phyloP scores from a whole-genome alignment of 2,797 vertebrate species.

The Hoplostethus atlanticus region DNA sequence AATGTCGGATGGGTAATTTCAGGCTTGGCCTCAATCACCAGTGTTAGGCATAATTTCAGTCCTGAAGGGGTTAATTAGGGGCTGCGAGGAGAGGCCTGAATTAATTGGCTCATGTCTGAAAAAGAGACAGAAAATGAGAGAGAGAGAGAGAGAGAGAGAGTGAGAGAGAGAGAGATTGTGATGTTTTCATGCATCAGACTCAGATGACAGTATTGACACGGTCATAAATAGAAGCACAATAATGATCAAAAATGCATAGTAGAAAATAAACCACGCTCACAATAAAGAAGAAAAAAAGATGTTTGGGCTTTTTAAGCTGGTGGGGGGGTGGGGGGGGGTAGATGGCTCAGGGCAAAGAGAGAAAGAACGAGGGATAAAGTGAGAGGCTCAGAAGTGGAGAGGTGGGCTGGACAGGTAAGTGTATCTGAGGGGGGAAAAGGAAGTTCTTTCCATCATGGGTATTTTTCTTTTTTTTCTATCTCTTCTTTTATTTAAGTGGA shows the following conservation, averaged over 20 bases:
- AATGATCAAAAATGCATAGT: conserved; percentile 28
- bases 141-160: conserved; percentile 46
- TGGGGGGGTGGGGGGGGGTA: neutral
- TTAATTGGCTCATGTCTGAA: conserved; percentile 81
- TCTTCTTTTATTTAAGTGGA: conserved; percentile 80
- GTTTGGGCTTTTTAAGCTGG: neutral
- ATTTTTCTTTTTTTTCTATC: conserved; percentile 37
- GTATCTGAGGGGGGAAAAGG: conserved; percentile 24
- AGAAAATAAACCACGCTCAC: conserved; percentile 4
- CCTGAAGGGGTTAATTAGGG: conserved; percentile 85
- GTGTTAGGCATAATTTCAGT: conserved; percentile 80
- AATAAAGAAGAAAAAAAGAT: conserved; percentile 10
- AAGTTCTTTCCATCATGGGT: conserved; percentile 45
- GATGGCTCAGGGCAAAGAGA: too few species aligned
- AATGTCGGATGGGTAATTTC: conserved; percentile 81
- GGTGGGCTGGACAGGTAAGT: conserved; percentile 36
- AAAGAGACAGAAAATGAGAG: conserved; percentile 71
- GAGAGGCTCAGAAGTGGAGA: conserved; percentile 15
- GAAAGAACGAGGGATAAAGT: neutral
- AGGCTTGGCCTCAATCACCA: conserved; percentile 82
- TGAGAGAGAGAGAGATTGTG: conserved; percentile 37
- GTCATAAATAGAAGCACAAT: conserved; percentile 62
- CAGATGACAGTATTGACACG: conserved; percentile 67
- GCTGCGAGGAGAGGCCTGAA: conserved; percentile 77
- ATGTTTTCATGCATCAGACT: conserved; percentile 68